Percentiles rank a stretch among this genome's conserved stretches.
These are phyloP conservation scores for Erpobdella octoculata DNA, from an alignment of 2,888 invertebrate species.

Conservation along the genomic window DNA sequence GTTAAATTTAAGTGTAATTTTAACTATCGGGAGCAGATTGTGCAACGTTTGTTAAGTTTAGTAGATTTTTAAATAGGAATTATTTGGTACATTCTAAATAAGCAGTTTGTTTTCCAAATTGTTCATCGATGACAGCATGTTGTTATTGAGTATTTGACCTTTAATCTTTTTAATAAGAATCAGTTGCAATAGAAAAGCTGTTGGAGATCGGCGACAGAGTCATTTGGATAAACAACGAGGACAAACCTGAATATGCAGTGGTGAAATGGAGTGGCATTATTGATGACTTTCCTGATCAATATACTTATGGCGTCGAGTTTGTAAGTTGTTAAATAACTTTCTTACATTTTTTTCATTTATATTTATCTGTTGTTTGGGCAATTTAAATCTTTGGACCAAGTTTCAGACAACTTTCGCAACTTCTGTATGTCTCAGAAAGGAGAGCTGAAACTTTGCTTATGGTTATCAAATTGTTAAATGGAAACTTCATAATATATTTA, in stretches of 20 bases:
- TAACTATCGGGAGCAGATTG: too few species aligned
- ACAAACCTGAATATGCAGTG: background rate
- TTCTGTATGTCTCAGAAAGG: too few species aligned
- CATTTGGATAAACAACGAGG: background rate
- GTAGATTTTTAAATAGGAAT: background rate
- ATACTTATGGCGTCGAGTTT: slow-evolving; percentile 20
- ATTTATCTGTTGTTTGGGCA: background rate
- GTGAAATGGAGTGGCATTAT: slow-evolving; percentile 15
- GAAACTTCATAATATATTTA: too few species aligned
- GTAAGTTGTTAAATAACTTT: slow-evolving; percentile 19
- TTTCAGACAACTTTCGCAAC: too few species aligned
- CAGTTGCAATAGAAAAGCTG: background rate
- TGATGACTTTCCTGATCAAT: background rate
- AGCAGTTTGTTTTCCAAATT: background rate
- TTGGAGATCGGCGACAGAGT: slow-evolving; percentile 10
- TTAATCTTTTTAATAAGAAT: background rate
- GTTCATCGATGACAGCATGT: background rate
- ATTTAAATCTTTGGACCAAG: background rate
- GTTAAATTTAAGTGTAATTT: too few species aligned
- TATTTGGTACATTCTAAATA: background rate
- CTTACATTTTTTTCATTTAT: background rate
- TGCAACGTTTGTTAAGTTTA: too few species aligned
- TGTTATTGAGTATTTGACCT: background rate
- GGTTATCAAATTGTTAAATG: background rate
- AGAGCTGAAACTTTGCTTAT: too few species aligned